phyloP scores from a whole-genome alignment of 2,797 vertebrate genomes.

The Todus mexicanus region DNA sequence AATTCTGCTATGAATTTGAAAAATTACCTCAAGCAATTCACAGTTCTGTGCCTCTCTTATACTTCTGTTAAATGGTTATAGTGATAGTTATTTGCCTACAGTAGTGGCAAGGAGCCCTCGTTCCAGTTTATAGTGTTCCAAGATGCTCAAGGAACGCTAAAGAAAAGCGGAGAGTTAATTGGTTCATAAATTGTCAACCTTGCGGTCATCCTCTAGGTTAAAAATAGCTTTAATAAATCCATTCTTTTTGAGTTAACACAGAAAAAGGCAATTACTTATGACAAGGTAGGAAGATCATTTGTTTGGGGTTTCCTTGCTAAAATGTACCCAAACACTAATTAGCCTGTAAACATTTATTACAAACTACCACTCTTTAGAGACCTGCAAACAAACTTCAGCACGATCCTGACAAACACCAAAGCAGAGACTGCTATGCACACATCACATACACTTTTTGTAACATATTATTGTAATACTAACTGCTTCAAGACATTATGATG shows the following conservation, averaged over 20 bases:
- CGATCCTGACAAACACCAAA: not conserved
- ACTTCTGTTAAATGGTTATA: not conserved
- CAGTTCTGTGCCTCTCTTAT: not conserved
- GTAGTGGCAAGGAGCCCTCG: not conserved
- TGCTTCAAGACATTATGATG: conserved; percentile 20
- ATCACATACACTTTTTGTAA: not conserved
- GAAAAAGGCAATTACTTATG: conserved; percentile 17
- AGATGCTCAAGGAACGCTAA: not conserved
- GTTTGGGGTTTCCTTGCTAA: not conserved
- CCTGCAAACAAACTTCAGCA: not conserved
- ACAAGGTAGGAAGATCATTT: not conserved
- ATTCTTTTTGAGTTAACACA: not conserved
- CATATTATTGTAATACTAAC: not conserved
- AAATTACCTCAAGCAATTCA: not conserved
- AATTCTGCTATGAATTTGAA: not conserved
- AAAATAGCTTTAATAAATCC: conserved; percentile 5
- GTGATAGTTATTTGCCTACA: not conserved
- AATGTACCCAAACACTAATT: not conserved
- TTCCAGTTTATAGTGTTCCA: not conserved
- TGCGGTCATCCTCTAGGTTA: not conserved
- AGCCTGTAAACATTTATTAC: not conserved
- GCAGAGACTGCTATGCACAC: not conserved
- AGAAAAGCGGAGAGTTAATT: conserved; percentile 27
- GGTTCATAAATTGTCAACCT: conserved; percentile 26
- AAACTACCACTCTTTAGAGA: not conserved